Evolutionary conservation across 2,888 invertebrate genomes (phyloP), one percentile per base, ranked within the genome.

Genomic region (Tanypteryx hageni): DNA sequence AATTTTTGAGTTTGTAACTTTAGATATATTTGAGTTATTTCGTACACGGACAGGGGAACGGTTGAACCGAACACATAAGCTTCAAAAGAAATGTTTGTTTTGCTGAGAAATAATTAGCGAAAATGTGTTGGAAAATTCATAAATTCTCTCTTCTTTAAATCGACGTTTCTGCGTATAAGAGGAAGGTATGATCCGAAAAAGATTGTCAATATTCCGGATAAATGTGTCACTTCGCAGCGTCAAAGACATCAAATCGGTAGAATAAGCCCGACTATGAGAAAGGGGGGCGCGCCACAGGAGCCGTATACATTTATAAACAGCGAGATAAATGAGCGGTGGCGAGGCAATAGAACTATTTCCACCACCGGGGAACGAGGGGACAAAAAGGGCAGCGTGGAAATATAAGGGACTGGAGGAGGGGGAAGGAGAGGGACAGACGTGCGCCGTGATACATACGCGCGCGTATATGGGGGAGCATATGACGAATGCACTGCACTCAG

Each of bases 401-500:
- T 13, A 76, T 76, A 27, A 76, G 27, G 1, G 13, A 2, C 3
- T 61, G 61, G 16, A 0, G 22, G 10, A 76, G 27, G 1, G 13
- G 13, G 14, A 4, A 7, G 13, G 14, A 9, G 27, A 22, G 16
- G 8, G 22, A 13, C 3, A 44, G 44, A 44, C 44, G 44, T 5
- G 5, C 18, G n/a, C 16, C n/a, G 13, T 68, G 68, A 68, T 68
- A 18, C 18, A 68, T 18, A 13, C n/a, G 16, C 9, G 22, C 22
- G 76, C 76, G 76, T 27, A 76, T 76, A 22, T 22, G 76, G 76
- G 76, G 76, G 76, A 76, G 76, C 76, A 27, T 22, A 76, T 76
- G 76, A 76, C 76, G 76, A 76, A 76, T 76, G 76, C 76, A 11
- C 3, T 44, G 64, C 18, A 10, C 7, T 68, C 76, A 27, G 76